Evolutionary conservation across 2,797 vertebrate genomes (phyloP).

Genomic region (Dendrocincla fuliginosa): DNA sequence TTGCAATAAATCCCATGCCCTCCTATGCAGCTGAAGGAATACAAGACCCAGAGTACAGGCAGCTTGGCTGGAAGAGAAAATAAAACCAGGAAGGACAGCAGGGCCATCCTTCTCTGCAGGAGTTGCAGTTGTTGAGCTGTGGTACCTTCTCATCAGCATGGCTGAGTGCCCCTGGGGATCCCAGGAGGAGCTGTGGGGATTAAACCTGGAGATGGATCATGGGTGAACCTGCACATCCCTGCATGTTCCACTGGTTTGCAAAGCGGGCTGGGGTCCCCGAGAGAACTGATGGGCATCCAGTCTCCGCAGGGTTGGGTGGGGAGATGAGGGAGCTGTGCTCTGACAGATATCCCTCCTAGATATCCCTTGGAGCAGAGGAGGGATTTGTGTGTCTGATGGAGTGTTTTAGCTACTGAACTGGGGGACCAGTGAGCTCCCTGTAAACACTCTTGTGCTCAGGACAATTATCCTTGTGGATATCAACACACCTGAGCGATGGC

Average conservation of each 20-base stretch:
- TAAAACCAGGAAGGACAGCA: not conserved
- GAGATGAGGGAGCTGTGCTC: not conserved
- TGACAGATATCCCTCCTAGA: fast-evolving
- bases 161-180: not conserved
- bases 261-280: fast-evolving
- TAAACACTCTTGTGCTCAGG: not conserved
- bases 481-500: not conserved
- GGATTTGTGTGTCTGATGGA: fast-evolving
- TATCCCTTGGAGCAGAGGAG: not conserved
- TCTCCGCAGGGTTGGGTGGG: no score
- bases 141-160: not conserved
- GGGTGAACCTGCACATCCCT: not conserved
- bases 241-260: fast-evolving
- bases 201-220: not conserved
- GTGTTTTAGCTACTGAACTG: not conserved
- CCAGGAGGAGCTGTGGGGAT: not conserved
- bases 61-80: not conserved
- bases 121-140: not conserved
- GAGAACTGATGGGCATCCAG: not conserved
- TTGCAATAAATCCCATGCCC: not conserved
- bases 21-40: not conserved
- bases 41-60: not conserved
- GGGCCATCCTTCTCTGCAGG: not conserved
- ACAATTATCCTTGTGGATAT: not conserved
- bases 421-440: not conserved